Evolutionary conservation across 2,888 invertebrate species (phyloP).

Genomic region (Cephus pygmeus): DNA sequence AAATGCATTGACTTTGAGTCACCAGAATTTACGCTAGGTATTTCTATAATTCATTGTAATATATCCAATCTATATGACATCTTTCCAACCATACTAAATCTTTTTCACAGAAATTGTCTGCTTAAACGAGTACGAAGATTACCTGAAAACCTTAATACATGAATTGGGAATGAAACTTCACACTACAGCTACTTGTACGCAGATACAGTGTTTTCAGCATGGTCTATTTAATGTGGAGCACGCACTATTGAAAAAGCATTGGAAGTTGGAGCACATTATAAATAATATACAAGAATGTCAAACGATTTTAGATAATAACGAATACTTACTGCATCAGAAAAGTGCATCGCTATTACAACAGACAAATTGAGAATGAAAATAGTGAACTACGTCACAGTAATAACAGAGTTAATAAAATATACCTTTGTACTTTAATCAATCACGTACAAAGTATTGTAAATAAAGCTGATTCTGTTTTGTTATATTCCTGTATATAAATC

Average conservation of each 20-base stretch:
- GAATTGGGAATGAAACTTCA: conserved; percentile 85
- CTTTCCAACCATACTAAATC: conserved; percentile 21
- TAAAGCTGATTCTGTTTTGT: not conserved
- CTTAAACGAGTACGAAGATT: conserved; percentile 85
- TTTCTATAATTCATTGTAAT: conserved; percentile 24
- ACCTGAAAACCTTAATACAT: conserved; percentile 82
- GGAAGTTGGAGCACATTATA: conserved; percentile 78
- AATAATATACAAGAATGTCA: conserved; percentile 73
- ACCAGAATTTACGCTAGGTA: conserved; percentile 89
- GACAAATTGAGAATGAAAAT: not conserved
- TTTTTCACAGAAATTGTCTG: conserved; percentile 82
- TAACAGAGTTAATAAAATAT: not conserved
- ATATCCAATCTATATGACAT: conserved; percentile 17
- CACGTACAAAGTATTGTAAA: not conserved
- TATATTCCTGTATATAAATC: not conserved
- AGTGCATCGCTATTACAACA: conserved; percentile 36
- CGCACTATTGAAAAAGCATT: conserved; percentile 85
- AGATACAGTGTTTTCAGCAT: conserved; percentile 83
- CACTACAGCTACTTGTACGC: conserved; percentile 83
- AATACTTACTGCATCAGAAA: conserved; percentile 64
- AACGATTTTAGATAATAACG: conserved; percentile 68
- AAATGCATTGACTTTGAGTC: conserved; percentile 84
- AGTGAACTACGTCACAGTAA: not conserved
- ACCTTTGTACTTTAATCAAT: not conserved
- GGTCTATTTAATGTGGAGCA: conserved; percentile 83